These are phyloP conservation scores for Conomelus anceps DNA, from an alignment of 2,888 invertebrate species.

Conservation along the genomic window DNA sequence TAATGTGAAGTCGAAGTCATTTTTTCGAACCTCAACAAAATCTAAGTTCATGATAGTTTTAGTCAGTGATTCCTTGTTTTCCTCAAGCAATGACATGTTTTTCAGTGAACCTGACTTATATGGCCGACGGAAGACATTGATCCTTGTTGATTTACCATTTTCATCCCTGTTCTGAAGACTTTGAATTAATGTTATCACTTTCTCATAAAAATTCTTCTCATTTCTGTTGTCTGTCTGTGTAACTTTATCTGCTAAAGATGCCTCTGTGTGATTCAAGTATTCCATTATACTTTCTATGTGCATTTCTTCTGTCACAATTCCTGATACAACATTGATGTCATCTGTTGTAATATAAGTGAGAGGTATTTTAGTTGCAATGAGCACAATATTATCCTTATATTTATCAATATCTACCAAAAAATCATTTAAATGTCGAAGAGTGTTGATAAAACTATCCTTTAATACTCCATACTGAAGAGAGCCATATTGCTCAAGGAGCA, in stretches of 20 bases:
- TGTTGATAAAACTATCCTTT: background rate
- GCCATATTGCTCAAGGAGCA: background rate
- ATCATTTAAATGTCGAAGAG: background rate
- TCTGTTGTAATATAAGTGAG: background rate
- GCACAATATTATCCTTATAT: background rate
- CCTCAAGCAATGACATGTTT: background rate
- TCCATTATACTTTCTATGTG: too few relatives aligned
- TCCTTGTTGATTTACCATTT: background rate
- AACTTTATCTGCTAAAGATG: too few relatives aligned
- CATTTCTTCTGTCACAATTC: background rate
- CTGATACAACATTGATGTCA: background rate
- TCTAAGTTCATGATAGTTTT: background rate
- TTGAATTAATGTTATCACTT: background rate
- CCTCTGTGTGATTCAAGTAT: too few relatives aligned
- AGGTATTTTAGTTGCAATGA: background rate
- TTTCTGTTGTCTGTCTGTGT: background rate
- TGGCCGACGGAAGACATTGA: background rate
- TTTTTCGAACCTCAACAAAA: background rate
- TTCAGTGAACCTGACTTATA: background rate
- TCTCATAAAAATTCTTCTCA: background rate
- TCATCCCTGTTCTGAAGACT: background rate
- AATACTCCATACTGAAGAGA: background rate
- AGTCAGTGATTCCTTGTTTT: background rate
- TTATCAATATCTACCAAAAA: background rate
- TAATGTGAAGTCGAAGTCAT: background rate